Evolutionary conservation across 1,140 invertebrate species (phyloP).

Genomic region (Calephelis nemesis): DNA sequence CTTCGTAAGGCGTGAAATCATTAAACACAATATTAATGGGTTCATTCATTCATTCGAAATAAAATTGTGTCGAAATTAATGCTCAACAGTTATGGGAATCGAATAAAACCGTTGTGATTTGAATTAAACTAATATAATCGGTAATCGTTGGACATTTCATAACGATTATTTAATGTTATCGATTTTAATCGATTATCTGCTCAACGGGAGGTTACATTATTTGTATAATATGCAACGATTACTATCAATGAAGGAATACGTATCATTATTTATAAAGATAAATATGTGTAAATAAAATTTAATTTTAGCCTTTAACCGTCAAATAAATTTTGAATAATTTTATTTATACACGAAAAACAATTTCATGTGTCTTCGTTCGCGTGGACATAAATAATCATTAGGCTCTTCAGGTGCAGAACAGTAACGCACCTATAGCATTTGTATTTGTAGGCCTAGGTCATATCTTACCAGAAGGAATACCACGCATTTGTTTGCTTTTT

Average conservation of each 20-base stretch:
- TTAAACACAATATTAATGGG: conserved; percentile 1
- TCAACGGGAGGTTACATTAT: background rate
- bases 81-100: conserved; percentile 8
- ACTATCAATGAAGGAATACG: conserved; percentile 1
- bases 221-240: conserved; percentile 5
- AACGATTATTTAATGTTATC: conserved; percentile 14
- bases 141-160: conserved; percentile 12
- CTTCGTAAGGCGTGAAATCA: background rate
- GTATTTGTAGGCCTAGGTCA: no score
- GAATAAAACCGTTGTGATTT: conserved; percentile 13
- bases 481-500: no score
- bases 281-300: background rate
- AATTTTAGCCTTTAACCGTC: no score
- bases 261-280: background rate
- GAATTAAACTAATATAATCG: conserved; percentile 9
- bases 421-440: no score
- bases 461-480: no score
- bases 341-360: no score
- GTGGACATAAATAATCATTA: no score
- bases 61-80: conserved; percentile 10
- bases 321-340: no score
- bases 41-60: conserved; percentile 11
- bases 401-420: no score
- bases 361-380: no score
- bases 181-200: conserved; percentile 13